Base-by-base conservation (phyloP, 2,888 invertebrate genomes). In the Noctuana brunneofusca region DNA sequence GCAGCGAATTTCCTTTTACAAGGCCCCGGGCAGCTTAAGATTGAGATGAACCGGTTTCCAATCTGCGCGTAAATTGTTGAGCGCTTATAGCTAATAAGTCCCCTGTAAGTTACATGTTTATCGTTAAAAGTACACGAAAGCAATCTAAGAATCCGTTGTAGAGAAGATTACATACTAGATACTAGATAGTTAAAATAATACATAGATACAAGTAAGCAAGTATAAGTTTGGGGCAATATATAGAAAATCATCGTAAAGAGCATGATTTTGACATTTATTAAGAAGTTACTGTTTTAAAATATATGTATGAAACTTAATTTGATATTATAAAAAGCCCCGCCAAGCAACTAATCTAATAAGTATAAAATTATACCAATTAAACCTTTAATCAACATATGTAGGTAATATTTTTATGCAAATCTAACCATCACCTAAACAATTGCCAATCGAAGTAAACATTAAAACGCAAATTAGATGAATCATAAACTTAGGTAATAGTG, bases 401-500 rank as follows among this genome's bases (percentile, higher is more conserved):
- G n/a, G n/a, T n/a, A n/a, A n/a, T n/a, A n/a, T n/a, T n/a, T n/a
- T n/a, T n/a, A n/a, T n/a, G n/a, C n/a, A 35, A 35, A 35, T 11
- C 3, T 35, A 9, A 9, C 11, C 8, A 3, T n/a, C n/a, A 1
- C 35, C 6, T 35, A 12, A n/a, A 1, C 3, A 35, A 5, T 12
- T 11, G 12, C 35, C 3, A 12, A 35, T 3, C 14, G 14, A 38
- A 24, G 11, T 63, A 54, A 58, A 68, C 68, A 79, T 82, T 77
- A 79, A 71, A 70, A 79, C 80, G 82, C 78, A 81, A 84, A 86
- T 81, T 71, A 71, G 70, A 77, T 81, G 82, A 84, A 80, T 81
- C 80, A 81, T 79, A 78, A 80, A 80, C 83, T 82, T n/a, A n/a
- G n/a, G n/a, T 83, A 83, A 83, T 78, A 76, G 76, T 72, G 72